phyloP scores from a whole-genome alignment of 2,888 invertebrate genomes.

The Teleogryllus oceanicus region DNA sequence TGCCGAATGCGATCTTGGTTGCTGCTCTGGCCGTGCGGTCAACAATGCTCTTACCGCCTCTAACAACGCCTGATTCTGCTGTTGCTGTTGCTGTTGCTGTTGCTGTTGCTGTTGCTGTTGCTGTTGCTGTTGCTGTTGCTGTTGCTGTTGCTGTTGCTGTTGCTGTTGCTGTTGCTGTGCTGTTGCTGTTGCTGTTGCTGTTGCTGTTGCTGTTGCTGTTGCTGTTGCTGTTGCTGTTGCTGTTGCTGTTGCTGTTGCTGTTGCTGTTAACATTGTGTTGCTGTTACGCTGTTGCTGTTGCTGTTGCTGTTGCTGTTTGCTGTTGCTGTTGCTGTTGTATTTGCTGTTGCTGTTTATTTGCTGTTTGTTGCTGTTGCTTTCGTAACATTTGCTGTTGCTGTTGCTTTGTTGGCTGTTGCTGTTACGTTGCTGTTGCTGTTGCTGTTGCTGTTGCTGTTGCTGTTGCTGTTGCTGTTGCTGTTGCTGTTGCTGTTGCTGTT shows the following conservation, averaged over 20 bases:
- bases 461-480: conserved; percentile 27
- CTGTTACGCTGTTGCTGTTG: conserved; percentile 26
- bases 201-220: conserved; percentile 26
- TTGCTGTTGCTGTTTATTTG: too few species aligned
- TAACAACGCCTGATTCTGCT: conserved; percentile 24
- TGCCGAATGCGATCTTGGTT: too few species aligned
- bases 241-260: conserved; percentile 27
- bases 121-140: conserved; percentile 27
- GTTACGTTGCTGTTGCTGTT: conserved; percentile 26
- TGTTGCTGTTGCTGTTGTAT: not conserved
- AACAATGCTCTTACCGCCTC: too few species aligned
- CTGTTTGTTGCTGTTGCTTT: conserved; percentile 23
- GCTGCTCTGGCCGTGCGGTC: too few species aligned
- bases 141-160: conserved; percentile 24
- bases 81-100: conserved; percentile 27
- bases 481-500: conserved; percentile 27
- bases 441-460: conserved; percentile 27
- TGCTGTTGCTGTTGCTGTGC: too few species aligned
- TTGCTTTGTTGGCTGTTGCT: conserved; percentile 23
- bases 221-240: conserved; percentile 27
- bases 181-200: conserved; percentile 26
- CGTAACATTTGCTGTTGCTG: conserved; percentile 23
- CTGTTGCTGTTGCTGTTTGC: conserved; percentile 27
- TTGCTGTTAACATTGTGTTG: not conserved
- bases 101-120: conserved; percentile 27